Conservation (phyloP, 2,113 vertebrate species). For the Callorhinus ursinus region DNA sequence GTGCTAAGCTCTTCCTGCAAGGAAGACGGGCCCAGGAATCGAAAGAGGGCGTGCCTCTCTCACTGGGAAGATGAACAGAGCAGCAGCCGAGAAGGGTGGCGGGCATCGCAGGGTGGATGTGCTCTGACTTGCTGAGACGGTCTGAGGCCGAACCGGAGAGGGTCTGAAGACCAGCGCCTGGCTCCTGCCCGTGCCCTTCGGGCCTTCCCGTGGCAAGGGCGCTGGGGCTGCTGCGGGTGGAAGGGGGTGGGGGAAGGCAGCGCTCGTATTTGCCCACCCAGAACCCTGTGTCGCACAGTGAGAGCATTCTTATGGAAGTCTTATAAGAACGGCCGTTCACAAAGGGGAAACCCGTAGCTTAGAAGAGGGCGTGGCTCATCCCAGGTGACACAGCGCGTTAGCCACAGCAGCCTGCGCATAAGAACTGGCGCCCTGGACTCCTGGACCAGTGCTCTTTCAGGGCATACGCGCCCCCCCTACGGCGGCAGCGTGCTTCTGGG, state of each 20-base stretch:
- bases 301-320: no score
- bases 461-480: accelerated
- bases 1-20: neutral
- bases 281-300: accelerated
- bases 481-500: accelerated
- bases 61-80: neutral
- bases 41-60: accelerated
- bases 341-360: neutral
- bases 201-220: accelerated
- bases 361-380: neutral
- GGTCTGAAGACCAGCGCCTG: neutral
- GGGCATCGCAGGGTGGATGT: accelerated
- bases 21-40: accelerated
- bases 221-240: accelerated
- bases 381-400: neutral
- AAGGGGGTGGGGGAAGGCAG: neutral
- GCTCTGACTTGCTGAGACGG: neutral
- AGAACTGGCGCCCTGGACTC: neutral
- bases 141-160: neutral
- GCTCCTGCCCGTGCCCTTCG: neutral
- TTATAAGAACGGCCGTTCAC: neutral
- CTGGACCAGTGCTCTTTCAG: accelerated
- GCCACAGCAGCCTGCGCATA: neutral
- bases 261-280: neutral
- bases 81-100: accelerated